Conservation (phyloP, 1,140 invertebrate genomes). For the Lutraria rhynchaena region DNA sequence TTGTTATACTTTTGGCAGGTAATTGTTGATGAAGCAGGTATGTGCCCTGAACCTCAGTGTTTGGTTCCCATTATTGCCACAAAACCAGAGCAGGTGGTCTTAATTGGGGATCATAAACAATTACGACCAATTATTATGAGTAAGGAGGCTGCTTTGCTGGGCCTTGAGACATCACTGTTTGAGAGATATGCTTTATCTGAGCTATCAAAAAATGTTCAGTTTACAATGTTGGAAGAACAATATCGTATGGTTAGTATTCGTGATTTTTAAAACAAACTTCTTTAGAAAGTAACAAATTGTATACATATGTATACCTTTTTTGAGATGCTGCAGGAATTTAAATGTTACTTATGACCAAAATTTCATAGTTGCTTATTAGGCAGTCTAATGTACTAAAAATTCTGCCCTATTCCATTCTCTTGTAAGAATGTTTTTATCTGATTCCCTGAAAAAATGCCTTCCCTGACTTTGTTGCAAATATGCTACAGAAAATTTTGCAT, state of each 20-base stretch:
- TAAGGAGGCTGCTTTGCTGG: conserved; percentile 68
- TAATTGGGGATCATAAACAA: conserved; percentile 80
- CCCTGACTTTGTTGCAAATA: no score
- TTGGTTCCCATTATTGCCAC: conserved; percentile 74
- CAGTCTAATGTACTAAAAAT: no score
- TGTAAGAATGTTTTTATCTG: no score
- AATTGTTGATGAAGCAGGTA: conserved; percentile 78
- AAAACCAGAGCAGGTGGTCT: conserved; percentile 75
- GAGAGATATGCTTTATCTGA: conserved; percentile 72
- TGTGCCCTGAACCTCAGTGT: conserved; percentile 78
- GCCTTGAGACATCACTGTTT: conserved; percentile 76
- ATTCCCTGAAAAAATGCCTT: no score
- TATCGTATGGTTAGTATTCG: conserved; percentile 76
- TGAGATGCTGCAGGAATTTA: no score
- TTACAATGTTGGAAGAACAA: conserved; percentile 68
- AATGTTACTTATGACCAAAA: no score
- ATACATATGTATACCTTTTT: no score
- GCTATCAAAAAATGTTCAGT: conserved; percentile 21
- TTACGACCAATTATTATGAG: conserved; percentile 75
- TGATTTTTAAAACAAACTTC: no score
- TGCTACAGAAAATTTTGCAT: no score
- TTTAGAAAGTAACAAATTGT: no score
- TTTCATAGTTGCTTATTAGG: no score
- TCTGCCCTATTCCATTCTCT: no score
- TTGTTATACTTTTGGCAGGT: conserved; percentile 62